Evolutionary conservation across 2,888 invertebrate species (phyloP).

Genomic region (Epinotia nisella): DNA sequence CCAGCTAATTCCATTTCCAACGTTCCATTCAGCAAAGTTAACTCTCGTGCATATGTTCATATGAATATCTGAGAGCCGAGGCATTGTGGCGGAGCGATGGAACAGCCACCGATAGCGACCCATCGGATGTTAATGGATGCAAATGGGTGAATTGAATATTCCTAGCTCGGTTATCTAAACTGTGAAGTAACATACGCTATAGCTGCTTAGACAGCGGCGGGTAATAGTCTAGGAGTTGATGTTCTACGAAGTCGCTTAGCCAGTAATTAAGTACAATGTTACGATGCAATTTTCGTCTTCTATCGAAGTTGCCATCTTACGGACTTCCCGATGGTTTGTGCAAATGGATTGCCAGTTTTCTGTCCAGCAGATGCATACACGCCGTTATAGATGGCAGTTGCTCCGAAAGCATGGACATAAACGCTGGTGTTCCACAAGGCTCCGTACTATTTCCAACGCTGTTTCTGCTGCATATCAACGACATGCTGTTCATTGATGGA

Average conservation of each 20-base stretch:
- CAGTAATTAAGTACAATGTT: not conserved
- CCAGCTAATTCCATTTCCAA: not conserved
- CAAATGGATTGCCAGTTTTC: too few species aligned
- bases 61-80: not conserved
- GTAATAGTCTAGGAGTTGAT: not conserved
- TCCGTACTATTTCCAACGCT: too few species aligned
- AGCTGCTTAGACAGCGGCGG: not conserved
- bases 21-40: not conserved
- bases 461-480: too few species aligned
- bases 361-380: too few species aligned
- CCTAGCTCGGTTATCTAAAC: conserved; percentile 16
- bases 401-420: too few species aligned
- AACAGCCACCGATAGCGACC: conserved; percentile 7
- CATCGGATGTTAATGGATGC: conserved; percentile 15
- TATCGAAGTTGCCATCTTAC: too few species aligned
- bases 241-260: not conserved
- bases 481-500: too few species aligned
- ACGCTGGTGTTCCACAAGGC: too few species aligned
- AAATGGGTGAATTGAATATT: conserved; percentile 21
- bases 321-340: too few species aligned
- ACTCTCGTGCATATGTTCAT: not conserved
- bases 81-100: conserved; percentile 9
- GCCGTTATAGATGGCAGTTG: too few species aligned
- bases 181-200: not conserved
- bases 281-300: not conserved